phyloP scores from a whole-genome alignment of 2,888 invertebrate species.

The Lasioglossum zephyrum region DNA sequence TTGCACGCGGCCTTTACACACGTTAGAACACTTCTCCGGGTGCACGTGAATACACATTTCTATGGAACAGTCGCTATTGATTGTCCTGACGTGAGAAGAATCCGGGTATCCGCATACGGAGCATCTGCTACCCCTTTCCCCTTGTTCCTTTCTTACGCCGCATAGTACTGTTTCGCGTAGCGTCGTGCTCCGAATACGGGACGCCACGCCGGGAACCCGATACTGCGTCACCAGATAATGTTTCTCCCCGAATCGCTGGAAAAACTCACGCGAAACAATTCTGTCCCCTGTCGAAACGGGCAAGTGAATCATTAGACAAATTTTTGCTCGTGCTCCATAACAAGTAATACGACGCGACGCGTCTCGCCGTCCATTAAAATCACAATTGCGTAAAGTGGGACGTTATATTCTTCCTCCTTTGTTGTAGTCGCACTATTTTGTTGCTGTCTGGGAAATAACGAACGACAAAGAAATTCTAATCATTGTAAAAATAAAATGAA shows the following conservation, averaged over 20 bases:
- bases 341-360: not conserved
- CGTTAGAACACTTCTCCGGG: conserved; percentile 40
- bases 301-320: conserved; percentile 17
- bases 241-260: conserved; percentile 25
- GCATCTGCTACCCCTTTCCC: conserved; percentile 56
- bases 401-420: too few species aligned
- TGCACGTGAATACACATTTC: conserved; percentile 74
- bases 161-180: conserved; percentile 48
- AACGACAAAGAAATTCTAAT: too few species aligned
- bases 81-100: conserved; percentile 76
- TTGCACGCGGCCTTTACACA: conserved; percentile 31
- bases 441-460: too few species aligned
- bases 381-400: not conserved
- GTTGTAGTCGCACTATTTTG: not conserved
- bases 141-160: conserved; percentile 40
- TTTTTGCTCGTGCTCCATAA: not conserved
- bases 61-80: conserved; percentile 74
- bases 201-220: conserved; percentile 51
- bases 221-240: conserved; percentile 45
- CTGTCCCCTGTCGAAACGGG: not conserved
- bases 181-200: conserved; percentile 68
- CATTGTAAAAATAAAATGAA: too few species aligned
- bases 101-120: conserved; percentile 61
- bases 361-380: not conserved
- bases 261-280: conserved; percentile 26